Evolutionary conservation across 2,888 invertebrate species (phyloP), one percentile per base, ranked within the genome.

Genomic region (Parasteatoda lunata): DNA sequence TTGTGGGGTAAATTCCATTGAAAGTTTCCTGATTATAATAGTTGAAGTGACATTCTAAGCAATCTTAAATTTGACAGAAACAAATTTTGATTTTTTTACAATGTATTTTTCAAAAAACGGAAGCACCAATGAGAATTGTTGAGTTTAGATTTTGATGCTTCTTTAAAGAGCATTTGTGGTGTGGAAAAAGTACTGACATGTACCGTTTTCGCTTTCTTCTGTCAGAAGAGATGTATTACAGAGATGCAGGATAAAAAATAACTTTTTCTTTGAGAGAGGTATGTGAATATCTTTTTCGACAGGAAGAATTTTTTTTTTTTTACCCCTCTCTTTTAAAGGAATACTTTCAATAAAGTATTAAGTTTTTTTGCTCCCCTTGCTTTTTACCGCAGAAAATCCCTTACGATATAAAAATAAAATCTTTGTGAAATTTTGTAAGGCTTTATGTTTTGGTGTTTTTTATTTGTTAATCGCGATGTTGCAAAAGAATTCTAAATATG

Each of bases 321-420:
- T n/a, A 15, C 6, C 13, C 9, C 15, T 30, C 71, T 15, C 13
- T 30, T 59, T 15, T n/a, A 68, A 77, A 77, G 65, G 45, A 71
- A 77, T 51, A 76, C 77, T 77, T 77, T 71, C 77, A 83, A 83
- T 71, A 65, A 77, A 83, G 83, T 70, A 77, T 83, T 77, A 76
- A 71, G 65, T 6, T 30, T 8, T 52, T n/a, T 73, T 75, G 15
- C 51, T 59, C 45, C n/a, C 4, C 30, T 48, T 48, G 13, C 54
- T 48, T 11, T 5, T 7, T 51, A 47, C 15, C 15, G 54, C 49
- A 11, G 70, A 71, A 70, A 79, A 79, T 79, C 79, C 59, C 64
- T 51, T 47, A 9, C n/a, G 65, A 79, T 71, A 71, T 30, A 51
- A 64, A 64, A 71, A 59, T 49, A 70, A 59, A 45, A 69, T n/a